These are phyloP conservation scores for Brienomyrus longianalis DNA, from an alignment of 2,113 vertebrate species.

Conservation along the genomic window DNA sequence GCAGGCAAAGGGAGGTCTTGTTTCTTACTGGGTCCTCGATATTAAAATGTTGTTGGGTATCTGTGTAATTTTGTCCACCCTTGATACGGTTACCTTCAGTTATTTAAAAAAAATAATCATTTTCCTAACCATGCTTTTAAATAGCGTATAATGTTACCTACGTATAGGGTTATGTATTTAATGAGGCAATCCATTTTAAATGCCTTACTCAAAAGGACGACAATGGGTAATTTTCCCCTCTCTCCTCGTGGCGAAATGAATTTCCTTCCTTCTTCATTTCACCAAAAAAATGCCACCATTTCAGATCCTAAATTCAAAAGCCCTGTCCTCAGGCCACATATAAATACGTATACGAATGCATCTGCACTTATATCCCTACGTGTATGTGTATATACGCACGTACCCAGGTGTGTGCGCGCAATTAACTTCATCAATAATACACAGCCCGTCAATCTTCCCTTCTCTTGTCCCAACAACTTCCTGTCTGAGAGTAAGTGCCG, in stretches of 20 bases:
- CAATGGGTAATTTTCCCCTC: constrained; percentile 6
- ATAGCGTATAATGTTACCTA: background rate
- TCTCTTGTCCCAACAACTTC: constrained; percentile 4
- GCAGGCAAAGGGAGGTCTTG: background rate
- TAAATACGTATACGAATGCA: background rate
- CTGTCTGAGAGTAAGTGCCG: background rate
- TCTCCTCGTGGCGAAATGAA: background rate
- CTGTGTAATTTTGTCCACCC: background rate
- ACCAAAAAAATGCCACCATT: background rate
- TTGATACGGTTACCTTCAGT: background rate
- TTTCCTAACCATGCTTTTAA: background rate
- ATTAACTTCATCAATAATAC: constrained; percentile 11
- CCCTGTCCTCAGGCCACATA: background rate
- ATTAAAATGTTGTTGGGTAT: background rate
- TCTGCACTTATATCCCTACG: background rate
- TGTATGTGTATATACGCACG: background rate
- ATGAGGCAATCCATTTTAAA: constrained; percentile 5
- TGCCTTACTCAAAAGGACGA: constrained; percentile 4
- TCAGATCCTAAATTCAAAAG: background rate
- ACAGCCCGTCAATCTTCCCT: background rate
- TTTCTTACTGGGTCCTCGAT: background rate
- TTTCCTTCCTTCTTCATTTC: constrained; percentile 6
- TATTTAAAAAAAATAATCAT: background rate
- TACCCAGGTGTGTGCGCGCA: background rate
- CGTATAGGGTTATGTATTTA: constrained; percentile 7